Conservation (phyloP, 2,113 vertebrate genomes). For the Piprites chloris region DNA sequence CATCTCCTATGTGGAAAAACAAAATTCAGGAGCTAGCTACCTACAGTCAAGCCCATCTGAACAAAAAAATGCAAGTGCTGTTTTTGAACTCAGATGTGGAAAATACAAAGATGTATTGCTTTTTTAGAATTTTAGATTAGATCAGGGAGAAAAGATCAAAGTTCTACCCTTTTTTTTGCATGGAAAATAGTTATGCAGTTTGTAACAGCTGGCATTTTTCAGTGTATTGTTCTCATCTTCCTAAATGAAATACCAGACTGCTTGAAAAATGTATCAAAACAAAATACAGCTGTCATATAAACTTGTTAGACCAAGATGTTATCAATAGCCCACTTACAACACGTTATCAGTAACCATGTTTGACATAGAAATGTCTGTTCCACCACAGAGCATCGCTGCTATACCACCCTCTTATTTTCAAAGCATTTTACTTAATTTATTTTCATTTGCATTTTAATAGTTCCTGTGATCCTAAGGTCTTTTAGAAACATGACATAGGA, state of each 20-base stretch:
- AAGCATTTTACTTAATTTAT: background rate
- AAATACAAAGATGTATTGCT: background rate
- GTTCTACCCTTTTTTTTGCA: conserved; percentile 4
- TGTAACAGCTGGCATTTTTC: conserved; percentile 13
- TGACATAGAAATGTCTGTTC: background rate
- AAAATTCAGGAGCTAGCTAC: background rate
- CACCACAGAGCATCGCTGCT: background rate
- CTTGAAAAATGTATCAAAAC: conserved; percentile 8
- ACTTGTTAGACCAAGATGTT: background rate
- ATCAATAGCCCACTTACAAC: background rate
- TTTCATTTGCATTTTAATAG: conserved; percentile 9
- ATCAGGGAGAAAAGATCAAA: conserved; percentile 40
- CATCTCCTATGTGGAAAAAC: background rate
- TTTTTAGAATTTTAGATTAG: conserved; percentile 20
- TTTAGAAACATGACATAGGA: background rate
- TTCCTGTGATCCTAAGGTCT: background rate
- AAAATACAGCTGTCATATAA: background rate
- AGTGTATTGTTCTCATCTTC: conserved; percentile 27
- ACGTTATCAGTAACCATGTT: background rate
- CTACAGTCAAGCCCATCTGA: background rate
- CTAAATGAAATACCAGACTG: background rate
- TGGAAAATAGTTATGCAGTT: background rate
- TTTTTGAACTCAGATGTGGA: background rate
- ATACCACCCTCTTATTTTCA: background rate
- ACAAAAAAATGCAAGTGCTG: background rate